Conservation (phyloP, 2,888 invertebrate genomes). For the Chironomus riparius region DNA sequence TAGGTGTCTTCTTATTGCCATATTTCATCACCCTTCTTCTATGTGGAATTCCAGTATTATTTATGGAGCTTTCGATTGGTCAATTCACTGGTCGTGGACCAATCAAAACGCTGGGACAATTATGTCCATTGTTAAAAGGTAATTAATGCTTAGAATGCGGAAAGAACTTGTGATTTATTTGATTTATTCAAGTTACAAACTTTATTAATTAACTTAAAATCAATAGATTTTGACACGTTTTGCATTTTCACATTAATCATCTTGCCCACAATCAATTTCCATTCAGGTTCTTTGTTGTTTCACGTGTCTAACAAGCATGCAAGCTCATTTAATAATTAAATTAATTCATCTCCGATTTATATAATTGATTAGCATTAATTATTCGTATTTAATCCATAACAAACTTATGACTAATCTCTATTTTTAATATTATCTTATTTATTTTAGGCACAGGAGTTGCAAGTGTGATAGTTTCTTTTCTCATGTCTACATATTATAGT, state of each 20-base stretch:
- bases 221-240: neutral
- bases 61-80: slow-evolving; percentile 88
- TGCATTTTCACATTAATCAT: neutral
- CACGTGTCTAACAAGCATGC: neutral
- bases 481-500: slow-evolving; percentile 92
- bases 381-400: neutral
- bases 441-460: slow-evolving; percentile 83
- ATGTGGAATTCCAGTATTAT: slow-evolving; percentile 85
- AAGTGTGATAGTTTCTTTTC: slow-evolving; percentile 87
- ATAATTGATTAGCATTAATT: neutral
- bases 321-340: neutral
- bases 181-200: neutral
- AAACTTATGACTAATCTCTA: neutral
- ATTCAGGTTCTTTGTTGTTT: neutral
- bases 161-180: neutral
- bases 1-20: slow-evolving; percentile 91
- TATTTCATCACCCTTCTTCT: slow-evolving; percentile 85
- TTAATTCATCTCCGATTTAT: neutral
- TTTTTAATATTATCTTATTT: slow-evolving; percentile 20
- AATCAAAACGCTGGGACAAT: slow-evolving; percentile 80
- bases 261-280: neutral
- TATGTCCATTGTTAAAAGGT: slow-evolving; percentile 92
- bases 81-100: slow-evolving; percentile 89
- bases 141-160: neutral
- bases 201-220: neutral